Percentiles rank a stretch among this genome's conserved stretches.
phyloP scores from a whole-genome alignment of 2,113 vertebrate genomes.

The Callorhinus ursinus region DNA sequence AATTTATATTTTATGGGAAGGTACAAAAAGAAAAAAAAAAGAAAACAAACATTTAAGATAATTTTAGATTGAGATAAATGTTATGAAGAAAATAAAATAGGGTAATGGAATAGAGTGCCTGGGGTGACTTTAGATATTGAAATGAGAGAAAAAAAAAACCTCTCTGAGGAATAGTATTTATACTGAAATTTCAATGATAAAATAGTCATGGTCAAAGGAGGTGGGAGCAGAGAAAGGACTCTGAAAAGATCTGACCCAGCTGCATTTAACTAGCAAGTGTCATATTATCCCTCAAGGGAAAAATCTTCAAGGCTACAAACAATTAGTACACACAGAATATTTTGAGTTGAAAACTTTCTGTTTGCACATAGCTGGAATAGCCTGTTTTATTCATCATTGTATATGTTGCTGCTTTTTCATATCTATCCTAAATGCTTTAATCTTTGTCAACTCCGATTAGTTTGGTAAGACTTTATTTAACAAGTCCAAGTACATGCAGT shows the following conservation, averaged over 20 bases:
- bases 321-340: not conserved
- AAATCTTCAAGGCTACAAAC: not conserved
- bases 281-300: not conserved
- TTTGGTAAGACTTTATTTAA: not conserved
- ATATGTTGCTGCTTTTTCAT: not conserved
- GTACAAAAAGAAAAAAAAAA: not conserved
- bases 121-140: not conserved
- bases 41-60: not conserved
- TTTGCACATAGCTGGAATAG: not conserved
- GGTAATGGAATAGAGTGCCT: not conserved
- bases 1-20: not conserved
- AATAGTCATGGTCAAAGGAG: not conserved
- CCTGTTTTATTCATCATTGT: not conserved
- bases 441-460: not conserved
- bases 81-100: not conserved
- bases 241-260: not conserved
- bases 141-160: not conserved
- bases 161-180: not conserved
- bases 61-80: constrained; percentile 9
- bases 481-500: not conserved
- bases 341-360: not conserved
- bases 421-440: not conserved
- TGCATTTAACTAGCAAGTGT: not conserved
- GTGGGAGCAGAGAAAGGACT: not conserved
- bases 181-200: not conserved